These are phyloP conservation scores for Antechinus flavipes DNA, from an alignment of 2,113 vertebrate genomes.

Conservation along the genomic window DNA sequence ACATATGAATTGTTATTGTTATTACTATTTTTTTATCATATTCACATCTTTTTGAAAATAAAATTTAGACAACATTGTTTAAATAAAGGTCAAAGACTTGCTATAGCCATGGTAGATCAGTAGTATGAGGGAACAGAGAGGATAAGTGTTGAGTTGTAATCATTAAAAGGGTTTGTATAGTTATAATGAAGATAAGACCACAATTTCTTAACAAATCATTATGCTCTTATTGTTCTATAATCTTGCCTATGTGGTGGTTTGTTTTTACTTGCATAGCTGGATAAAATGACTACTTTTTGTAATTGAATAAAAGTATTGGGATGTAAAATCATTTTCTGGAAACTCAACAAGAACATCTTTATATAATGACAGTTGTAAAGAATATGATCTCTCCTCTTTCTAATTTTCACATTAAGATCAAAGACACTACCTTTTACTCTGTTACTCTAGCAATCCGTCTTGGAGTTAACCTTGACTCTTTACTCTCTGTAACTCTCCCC, in stretches of 20 bases:
- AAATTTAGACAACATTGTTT: neutral
- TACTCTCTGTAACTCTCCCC: neutral
- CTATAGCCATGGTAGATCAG: neutral
- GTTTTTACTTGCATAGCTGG: neutral
- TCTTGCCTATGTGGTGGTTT: neutral
- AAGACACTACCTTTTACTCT: neutral
- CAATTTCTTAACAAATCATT: neutral
- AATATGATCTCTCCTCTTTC: neutral
- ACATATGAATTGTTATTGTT: neutral
- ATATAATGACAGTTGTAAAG: neutral
- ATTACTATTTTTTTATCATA: neutral
- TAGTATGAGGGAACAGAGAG: neutral
- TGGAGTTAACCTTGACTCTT: neutral
- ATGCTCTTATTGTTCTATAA: neutral
- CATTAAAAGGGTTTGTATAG: neutral
- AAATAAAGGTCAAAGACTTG: neutral
- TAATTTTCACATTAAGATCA: neutral
- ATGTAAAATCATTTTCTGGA: neutral
- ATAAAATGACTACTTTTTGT: neutral
- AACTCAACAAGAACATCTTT: neutral
- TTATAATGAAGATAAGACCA: neutral
- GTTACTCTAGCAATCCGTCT: neutral
- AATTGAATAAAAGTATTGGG: neutral
- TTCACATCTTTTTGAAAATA: neutral
- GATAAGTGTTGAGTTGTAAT: neutral